phyloP scores from a whole-genome alignment of 2,888 invertebrate genomes.

The Spodoptera picta region DNA sequence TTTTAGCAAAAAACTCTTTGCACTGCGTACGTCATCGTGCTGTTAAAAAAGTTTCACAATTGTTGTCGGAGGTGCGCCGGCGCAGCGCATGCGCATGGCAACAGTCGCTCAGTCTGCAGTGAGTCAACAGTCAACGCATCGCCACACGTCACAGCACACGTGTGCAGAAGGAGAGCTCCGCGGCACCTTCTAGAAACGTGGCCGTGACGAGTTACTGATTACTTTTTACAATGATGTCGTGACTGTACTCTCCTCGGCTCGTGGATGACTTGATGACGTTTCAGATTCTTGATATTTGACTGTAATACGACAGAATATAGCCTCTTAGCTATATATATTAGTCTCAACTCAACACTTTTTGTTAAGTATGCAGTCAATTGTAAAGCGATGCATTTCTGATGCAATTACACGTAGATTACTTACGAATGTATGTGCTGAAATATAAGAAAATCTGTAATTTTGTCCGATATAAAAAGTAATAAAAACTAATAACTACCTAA shows the following conservation, averaged over 20 bases:
- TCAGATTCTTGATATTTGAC: constrained; percentile 19
- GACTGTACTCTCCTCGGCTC: constrained; percentile 23
- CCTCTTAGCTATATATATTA: neutral
- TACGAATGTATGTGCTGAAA: too few relatives aligned
- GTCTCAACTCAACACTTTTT: too few relatives aligned
- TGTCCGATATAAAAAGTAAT: too few relatives aligned
- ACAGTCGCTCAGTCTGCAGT: constrained; percentile 38
- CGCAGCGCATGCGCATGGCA: constrained; percentile 30
- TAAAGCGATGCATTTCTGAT: too few relatives aligned
- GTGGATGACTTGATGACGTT: constrained; percentile 24
- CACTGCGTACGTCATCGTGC: constrained; percentile 27
- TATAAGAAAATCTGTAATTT: too few relatives aligned
- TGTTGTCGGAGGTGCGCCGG: constrained; percentile 30
- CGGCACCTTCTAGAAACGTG: constrained; percentile 37
- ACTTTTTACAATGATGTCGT: constrained; percentile 17
- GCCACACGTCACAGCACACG: constrained; percentile 43
- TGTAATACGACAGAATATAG: neutral
- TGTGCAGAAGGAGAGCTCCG: constrained; percentile 32
- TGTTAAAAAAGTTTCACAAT: constrained; percentile 37
- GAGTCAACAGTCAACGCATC: constrained; percentile 42
- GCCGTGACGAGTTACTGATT: constrained; percentile 18
- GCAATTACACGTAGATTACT: too few relatives aligned
- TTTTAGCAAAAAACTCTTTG: constrained; percentile 21
- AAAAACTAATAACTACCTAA: too few relatives aligned
- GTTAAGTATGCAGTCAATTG: too few relatives aligned